Base-by-base conservation (phyloP, 2,888 invertebrate species). In the Pachydiplax longipennis region DNA sequence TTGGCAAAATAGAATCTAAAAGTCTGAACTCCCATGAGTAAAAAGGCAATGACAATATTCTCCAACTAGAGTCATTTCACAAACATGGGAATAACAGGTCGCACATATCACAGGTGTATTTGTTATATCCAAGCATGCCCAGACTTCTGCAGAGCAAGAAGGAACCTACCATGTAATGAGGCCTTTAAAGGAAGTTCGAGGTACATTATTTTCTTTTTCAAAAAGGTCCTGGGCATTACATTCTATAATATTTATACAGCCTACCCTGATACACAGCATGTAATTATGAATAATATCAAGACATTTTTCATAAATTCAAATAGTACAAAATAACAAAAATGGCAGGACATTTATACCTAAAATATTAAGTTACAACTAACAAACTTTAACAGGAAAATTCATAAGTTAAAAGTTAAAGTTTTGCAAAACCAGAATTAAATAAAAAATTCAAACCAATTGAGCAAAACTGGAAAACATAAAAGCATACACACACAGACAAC, bases 381-480 rank as follows among this genome's bases (percentile, higher is more conserved):
- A 87, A 87, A 87, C 65, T 87, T 87, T 87, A 87, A 87, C 87
- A 87, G 87, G 58, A 87, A 83, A 18, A 61, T 61, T 37, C 87
- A 87, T 87, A 87, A 87, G 87, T 87, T 87, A 87, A 87, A 87
- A 87, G 61, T 87, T 87, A 87, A 87, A 61, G 87, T 87, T 87
- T 87, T 87, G 87, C 87, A 58, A 87, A 58, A 87, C 65, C 87
- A 65, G 87, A 87, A 87, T 87, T 87, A 87, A 87, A 87, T 87
- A 87, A 65, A 81, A 65, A 87, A 87, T 87, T 61, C 61, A 65
- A 87, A 83, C n/a, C n/a, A 5, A 87, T 61, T 87, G 87, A 58
- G 61, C 87, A 87, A 87, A 87, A 87, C 53, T 83, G 18, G 31
- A 73, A 83, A 58, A 87, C 87, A 65, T 61, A 87, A 87, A 87